Conservation (phyloP, 1,140 invertebrate genomes). For the Eueides isabella region DNA sequence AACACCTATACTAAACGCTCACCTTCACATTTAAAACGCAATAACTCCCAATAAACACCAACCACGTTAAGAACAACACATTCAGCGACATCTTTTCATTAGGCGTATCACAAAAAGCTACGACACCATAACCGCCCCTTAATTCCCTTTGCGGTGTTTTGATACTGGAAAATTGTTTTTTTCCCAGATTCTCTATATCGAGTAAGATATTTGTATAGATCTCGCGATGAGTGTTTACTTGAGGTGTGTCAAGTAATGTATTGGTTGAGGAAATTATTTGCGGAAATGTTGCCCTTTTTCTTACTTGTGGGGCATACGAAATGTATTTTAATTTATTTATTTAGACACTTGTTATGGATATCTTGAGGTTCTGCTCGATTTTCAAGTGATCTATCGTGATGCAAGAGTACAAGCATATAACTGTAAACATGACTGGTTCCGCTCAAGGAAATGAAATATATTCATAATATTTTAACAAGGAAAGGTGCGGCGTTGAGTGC, state of each 20-base stretch:
- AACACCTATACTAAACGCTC: too few species aligned
- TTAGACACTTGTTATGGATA: too few species aligned
- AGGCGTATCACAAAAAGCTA: conserved; percentile 18
- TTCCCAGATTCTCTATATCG: background rate
- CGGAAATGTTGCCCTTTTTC: too few species aligned
- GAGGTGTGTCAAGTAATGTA: background rate
- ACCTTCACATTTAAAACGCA: too few species aligned
- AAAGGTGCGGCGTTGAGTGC: too few species aligned
- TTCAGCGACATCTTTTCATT: conserved; percentile 25
- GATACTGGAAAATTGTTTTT: conserved; percentile 27
- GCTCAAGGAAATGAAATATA: too few species aligned
- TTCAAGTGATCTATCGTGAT: too few species aligned
- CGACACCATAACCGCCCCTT: conserved; percentile 17
- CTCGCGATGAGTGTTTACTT: background rate
- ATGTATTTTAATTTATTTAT: too few species aligned
- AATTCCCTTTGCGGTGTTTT: conserved; percentile 20
- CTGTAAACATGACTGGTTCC: too few species aligned
- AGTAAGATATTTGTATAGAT: conserved; percentile 4
- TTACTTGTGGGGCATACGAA: background rate
- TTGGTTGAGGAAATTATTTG: background rate
- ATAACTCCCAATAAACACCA: background rate
- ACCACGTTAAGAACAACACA: conserved; percentile 7
- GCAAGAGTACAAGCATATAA: too few species aligned
- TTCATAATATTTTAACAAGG: too few species aligned
- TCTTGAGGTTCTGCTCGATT: too few species aligned